These are phyloP conservation scores for Gracilinanus agilis DNA, from an alignment of 2,113 vertebrate species.

Conservation along the genomic window DNA sequence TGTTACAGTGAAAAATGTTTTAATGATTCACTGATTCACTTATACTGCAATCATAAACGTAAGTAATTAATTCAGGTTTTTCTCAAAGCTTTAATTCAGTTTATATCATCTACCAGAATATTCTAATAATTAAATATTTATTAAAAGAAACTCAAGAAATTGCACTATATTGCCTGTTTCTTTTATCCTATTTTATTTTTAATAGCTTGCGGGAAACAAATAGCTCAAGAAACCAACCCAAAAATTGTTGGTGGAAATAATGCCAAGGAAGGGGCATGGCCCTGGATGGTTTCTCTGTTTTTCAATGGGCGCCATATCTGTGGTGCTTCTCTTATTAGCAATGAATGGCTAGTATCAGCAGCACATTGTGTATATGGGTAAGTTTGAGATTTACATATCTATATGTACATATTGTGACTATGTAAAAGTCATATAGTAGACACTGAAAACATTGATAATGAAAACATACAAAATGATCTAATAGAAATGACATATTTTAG, in stretches of 20 bases:
- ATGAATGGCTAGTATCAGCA: slow-evolving; percentile 92
- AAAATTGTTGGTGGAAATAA: slow-evolving; percentile 90
- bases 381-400: not conserved
- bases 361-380: slow-evolving; percentile 96
- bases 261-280: slow-evolving; percentile 90
- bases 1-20: slow-evolving; percentile 88
- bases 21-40: slow-evolving; percentile 82
- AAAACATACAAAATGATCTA: too few relatives aligned
- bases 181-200: slow-evolving; percentile 35
- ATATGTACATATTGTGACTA: too few relatives aligned
- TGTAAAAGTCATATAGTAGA: not conserved
- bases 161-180: slow-evolving; percentile 6
- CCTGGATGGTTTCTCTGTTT: slow-evolving; percentile 91
- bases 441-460: not conserved
- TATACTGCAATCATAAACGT: slow-evolving; percentile 90
- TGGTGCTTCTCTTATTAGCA: slow-evolving; percentile 90
- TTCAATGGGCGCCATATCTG: slow-evolving; percentile 83
- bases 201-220: slow-evolving; percentile 89
- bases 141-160: slow-evolving; percentile 7
- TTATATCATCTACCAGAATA: slow-evolving; percentile 47
- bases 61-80: slow-evolving; percentile 80
- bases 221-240: not conserved
- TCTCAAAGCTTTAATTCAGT: slow-evolving; percentile 48
- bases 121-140: not conserved
- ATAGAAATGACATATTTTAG: too few relatives aligned